Conservation (phyloP, 1,140 invertebrate genomes). For the Diachasma alloeum region DNA sequence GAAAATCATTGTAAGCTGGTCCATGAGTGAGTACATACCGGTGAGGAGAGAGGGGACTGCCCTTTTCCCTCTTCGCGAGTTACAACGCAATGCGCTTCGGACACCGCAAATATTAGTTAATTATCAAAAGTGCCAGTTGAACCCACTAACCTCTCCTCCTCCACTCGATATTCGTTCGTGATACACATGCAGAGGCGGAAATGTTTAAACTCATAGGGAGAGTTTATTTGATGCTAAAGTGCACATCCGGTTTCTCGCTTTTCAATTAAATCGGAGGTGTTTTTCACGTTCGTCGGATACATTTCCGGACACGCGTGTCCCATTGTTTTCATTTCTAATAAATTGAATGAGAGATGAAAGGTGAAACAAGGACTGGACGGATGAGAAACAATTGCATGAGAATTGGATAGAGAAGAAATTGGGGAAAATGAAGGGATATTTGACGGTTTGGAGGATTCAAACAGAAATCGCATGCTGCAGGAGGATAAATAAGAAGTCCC, state of each 20-base stretch:
- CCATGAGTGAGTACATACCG: slow-evolving; percentile 5
- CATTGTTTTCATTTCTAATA: background rate
- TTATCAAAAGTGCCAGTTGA: slow-evolving; percentile 62
- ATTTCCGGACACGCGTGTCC: slow-evolving; percentile 3
- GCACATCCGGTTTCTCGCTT: background rate
- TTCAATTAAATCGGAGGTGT: background rate
- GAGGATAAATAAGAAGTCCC: slow-evolving; percentile 33
- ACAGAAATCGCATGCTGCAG: slow-evolving; percentile 30
- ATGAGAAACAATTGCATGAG: too few relatives aligned
- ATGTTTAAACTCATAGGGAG: slow-evolving; percentile 34
- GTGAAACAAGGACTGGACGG: too few relatives aligned
- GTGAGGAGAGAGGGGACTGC: background rate
- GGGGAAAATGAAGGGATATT: background rate
- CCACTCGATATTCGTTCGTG: background rate
- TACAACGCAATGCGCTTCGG: slow-evolving; percentile 32
- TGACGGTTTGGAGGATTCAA: background rate
- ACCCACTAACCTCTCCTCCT: slow-evolving; percentile 32
- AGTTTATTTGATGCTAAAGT: slow-evolving; percentile 50
- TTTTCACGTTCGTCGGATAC: background rate
- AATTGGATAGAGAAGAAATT: background rate
- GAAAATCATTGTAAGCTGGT: background rate
- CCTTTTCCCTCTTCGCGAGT: background rate
- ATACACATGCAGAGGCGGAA: background rate
- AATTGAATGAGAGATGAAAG: background rate
- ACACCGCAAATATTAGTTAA: slow-evolving; percentile 64